Evolutionary conservation across 2,888 invertebrate species (phyloP).

Genomic region (Melieria picta): DNA sequence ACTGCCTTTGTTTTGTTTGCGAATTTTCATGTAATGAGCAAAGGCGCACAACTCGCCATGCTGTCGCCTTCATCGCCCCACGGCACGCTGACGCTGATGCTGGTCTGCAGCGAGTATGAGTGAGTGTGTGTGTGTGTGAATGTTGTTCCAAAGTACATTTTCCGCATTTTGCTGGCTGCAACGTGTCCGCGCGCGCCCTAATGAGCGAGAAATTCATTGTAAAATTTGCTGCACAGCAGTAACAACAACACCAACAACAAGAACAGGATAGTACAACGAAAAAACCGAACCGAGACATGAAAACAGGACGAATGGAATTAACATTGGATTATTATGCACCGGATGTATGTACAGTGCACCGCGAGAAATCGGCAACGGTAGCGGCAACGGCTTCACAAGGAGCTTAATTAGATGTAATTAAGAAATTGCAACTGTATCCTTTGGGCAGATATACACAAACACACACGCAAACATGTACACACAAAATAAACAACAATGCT

Average conservation of each 20-base stretch:
- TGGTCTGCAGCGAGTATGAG: background rate
- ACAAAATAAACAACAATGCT: background rate
- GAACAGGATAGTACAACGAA: no score
- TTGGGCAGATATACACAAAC: background rate
- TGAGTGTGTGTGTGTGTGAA: no score
- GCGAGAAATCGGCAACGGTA: background rate
- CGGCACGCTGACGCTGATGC: background rate
- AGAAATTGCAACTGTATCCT: conserved; percentile 20
- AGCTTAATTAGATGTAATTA: conserved; percentile 26
- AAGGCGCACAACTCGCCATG: conserved; percentile 49
- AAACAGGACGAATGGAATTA: no score
- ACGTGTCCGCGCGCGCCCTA: no score
- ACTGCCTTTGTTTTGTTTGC: conserved; percentile 10
- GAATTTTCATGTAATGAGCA: conserved; percentile 32
- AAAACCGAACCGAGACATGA: no score
- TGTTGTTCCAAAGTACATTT: no score
- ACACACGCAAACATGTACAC: background rate
- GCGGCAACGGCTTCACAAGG: background rate
- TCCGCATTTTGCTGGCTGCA: no score
- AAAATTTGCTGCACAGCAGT: no score
- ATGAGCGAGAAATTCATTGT: no score
- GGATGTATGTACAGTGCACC: background rate
- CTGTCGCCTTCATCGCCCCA: conserved; percentile 42
- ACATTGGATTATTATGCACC: no score
- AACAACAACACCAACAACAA: no score